Evolutionary conservation across 1,140 invertebrate species (phyloP).

Genomic region (Ctenoplectra terminalis): DNA sequence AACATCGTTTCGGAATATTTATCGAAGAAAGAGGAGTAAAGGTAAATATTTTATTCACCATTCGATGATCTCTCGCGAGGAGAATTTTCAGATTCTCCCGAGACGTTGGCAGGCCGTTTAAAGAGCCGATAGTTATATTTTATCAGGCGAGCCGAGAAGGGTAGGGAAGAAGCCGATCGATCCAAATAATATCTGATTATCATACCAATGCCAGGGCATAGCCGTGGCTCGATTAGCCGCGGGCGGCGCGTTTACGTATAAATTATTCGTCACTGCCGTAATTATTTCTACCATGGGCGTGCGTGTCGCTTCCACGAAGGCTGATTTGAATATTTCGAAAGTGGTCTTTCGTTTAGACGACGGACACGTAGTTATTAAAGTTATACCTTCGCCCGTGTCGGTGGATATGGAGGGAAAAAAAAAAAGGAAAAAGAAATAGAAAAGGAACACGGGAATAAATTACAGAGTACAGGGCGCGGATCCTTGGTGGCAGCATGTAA

Average conservation of each 20-base stretch:
- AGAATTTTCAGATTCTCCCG: not conserved
- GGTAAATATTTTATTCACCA: not conserved
- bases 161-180: constrained; percentile 46
- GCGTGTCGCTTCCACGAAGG: constrained; percentile 69
- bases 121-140: constrained; percentile 15
- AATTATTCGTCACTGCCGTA: constrained; percentile 70
- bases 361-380: constrained; percentile 69
- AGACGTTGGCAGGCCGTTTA: constrained; percentile 11
- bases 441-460: constrained; percentile 59
- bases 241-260: constrained; percentile 64
- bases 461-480: constrained; percentile 52
- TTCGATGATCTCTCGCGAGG: not conserved
- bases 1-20: not conserved
- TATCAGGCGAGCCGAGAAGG: not conserved
- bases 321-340: constrained; percentile 73
- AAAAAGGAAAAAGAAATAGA: constrained; percentile 1
- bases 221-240: constrained; percentile 54
- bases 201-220: constrained; percentile 40
- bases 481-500: constrained; percentile 50
- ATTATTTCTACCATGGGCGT: constrained; percentile 64
- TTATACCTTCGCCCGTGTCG: constrained; percentile 50
- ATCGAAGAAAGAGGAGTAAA: not conserved
- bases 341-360: constrained; percentile 68
- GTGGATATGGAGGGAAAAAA: not conserved
- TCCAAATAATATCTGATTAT: constrained; percentile 65